phyloP scores from a whole-genome alignment of 1,140 invertebrate species.

The Drosophila sp. region DNA sequence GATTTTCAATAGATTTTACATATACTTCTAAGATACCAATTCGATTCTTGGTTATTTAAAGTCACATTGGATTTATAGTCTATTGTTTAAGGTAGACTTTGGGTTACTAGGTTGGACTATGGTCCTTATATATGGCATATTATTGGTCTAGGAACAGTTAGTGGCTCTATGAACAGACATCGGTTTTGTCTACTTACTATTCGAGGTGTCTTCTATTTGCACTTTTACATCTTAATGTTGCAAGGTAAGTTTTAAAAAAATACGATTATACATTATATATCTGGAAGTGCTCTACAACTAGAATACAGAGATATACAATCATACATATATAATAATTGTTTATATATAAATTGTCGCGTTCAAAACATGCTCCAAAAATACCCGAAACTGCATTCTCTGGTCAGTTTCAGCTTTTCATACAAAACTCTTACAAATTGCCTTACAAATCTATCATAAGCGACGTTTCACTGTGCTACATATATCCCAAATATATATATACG shows the following conservation, averaged over 20 bases:
- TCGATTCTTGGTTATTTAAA: no score
- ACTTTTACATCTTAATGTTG: conserved; percentile 29
- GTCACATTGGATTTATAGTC: conserved; percentile 52
- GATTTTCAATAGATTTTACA: no score
- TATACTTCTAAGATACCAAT: no score
- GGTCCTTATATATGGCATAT: conserved; percentile 57
- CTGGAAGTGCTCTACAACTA: conserved; percentile 54
- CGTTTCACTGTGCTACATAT: conserved; percentile 51
- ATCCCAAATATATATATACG: conserved; percentile 20
- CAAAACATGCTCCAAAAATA: conserved; percentile 79
- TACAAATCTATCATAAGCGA: conserved; percentile 73
- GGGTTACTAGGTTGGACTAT: conserved; percentile 45
- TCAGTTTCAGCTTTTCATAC: conserved; percentile 37
- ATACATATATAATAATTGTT: conserved; percentile 9
- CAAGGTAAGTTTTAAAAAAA: conserved; percentile 61
- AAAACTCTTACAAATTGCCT: conserved; percentile 76
- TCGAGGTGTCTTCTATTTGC: conserved; percentile 37
- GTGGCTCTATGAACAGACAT: conserved; percentile 54
- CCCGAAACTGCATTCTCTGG: conserved; percentile 25
- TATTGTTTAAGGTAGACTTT: conserved; percentile 28
- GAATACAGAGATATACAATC: conserved; percentile 22
- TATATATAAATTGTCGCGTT: conserved; percentile 51
- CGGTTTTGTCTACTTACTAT: conserved; percentile 12
- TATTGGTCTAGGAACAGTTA: conserved; percentile 79
- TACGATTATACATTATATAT: conserved; percentile 23